Conservation (phyloP, 2,113 vertebrate genomes). For the Alces alces region DNA sequence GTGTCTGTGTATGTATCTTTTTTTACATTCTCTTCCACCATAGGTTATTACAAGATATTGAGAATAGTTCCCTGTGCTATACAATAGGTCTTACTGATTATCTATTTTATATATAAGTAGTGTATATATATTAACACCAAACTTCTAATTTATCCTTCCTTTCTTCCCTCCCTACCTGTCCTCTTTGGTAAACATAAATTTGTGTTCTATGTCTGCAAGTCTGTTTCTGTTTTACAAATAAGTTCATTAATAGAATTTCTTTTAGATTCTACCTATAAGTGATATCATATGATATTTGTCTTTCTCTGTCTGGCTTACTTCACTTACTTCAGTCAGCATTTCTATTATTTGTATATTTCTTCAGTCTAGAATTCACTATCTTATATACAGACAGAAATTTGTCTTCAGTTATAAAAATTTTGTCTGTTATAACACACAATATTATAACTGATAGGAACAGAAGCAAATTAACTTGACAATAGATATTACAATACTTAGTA, state of each 20-base stretch:
- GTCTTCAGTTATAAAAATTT: not conserved
- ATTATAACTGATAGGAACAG: not conserved
- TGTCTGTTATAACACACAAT: not conserved
- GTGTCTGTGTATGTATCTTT: not conserved
- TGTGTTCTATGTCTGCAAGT: not conserved
- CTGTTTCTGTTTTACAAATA: too few species aligned
- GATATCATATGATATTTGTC: too few species aligned
- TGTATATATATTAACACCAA: not conserved
- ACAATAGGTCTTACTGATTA: not conserved
- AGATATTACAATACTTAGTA: not conserved
- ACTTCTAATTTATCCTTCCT: not conserved
- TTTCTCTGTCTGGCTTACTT: not conserved
- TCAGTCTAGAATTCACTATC: not conserved
- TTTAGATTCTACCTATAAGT: too few species aligned
- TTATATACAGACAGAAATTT: not conserved
- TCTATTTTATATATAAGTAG: not conserved
- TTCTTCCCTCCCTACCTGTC: not conserved
- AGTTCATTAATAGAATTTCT: too few species aligned
- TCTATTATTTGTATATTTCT: not conserved
- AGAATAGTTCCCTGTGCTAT: not conserved
- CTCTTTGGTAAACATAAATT: not conserved
- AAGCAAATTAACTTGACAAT: not conserved
- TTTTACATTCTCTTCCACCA: not conserved
- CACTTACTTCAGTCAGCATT: not conserved
- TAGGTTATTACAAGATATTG: not conserved